Base-by-base conservation (phyloP, 2,888 invertebrate genomes). In the Eutolmus rufibarbis region DNA sequence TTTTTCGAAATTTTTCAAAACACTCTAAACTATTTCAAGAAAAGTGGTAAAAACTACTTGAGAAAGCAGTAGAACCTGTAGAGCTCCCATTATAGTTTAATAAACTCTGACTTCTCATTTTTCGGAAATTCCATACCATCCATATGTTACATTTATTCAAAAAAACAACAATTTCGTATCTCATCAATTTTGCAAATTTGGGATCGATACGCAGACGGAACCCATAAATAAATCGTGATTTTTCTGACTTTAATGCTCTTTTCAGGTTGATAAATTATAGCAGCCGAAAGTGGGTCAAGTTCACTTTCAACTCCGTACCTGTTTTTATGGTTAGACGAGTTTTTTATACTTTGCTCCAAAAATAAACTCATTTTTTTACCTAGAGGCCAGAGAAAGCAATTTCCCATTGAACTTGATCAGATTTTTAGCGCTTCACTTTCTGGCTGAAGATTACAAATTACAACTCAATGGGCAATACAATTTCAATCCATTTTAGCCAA, bases 291-390 rank as follows among this genome's bases (percentile, higher is more conserved):
- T 78, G 16, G 78, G 78, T 78, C 78, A 78, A 78, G 78, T 78
- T 78, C 78, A 78, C 40, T 78, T 43, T 78, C 78, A 43, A 78
- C 16, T 43, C 9, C 40, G 28, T 19, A 46, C 40, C 78, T 78
- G 46, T 37, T 43, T 76, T 78, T 78, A 78, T 78, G 78, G 78
- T 43, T 78, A 78, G 78, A 78, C 78, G 19, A 78, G 78, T 78
- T 78, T 78, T 76, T 76, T 66, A 66, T 66, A 23, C 28, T 66
- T 28, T 66, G 66, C 66, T 66, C 66, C 66, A 66, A 66, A 66
- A 66, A 66, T 66, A 66, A 66, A 28, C 12, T 66, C 28, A 28
- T 66, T 66, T 66, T 57, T 66, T 66, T 23, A 28, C 37, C 76
- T 37, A 34, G 43, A 34, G 34, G 76, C 34, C 37, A 76, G 76